Evolutionary conservation across 2,113 vertebrate genomes (phyloP), one percentile per base, ranked within the genome.

Genomic region (Nibea coibor): DNA sequence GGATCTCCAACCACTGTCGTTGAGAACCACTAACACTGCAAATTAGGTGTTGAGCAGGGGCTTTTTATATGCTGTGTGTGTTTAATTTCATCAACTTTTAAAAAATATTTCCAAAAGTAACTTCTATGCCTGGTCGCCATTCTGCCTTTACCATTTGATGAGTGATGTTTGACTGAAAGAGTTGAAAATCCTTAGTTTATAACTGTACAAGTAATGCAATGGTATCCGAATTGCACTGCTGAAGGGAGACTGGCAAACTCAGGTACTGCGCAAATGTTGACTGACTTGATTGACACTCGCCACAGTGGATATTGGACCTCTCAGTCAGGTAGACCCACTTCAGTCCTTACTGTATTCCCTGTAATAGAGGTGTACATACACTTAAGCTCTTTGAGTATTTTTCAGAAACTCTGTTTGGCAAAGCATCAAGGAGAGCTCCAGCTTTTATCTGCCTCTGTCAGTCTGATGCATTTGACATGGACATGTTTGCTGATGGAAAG

Each of bases 401-500:
- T 57, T 31, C 1, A 1, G 16, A 56, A 16, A 51, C 31, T 75
- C 15, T 53, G 15, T 45, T 62, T 12, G 43, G 35, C 35, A 51
- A 72, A 53, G 15, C n/a, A 50, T 43, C 43, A 51, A 28, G 19
- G 20, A 45, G 14, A 61, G 45, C 51, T 48, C 16, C 54, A n/a
- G 48, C 35, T 69, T 65, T 69, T 73, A 31, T 80, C 63, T 66
- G 45, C 59, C 4, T 11, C 28, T 62, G 54, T 51, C 14, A 10
- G 59, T 47, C 22, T 63, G 45, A 81, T 81, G 53, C 62, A 28
- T 74, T 75, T 73, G 66, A 82, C 43, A 65, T 15, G 10, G 15
- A 54, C 53, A 54, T 68, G 81, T 72, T 83, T 81, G 39, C 57
- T 68, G 31, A 77, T 39, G 31, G 9, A 22, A 17, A 3, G 24